A percentile compares a stretch with the other conserved stretches of the same genome.
These are phyloP conservation scores for Chiridota heheva DNA, from an alignment of 35 echinoderm and acorn worm species.

Conservation along the genomic window DNA sequence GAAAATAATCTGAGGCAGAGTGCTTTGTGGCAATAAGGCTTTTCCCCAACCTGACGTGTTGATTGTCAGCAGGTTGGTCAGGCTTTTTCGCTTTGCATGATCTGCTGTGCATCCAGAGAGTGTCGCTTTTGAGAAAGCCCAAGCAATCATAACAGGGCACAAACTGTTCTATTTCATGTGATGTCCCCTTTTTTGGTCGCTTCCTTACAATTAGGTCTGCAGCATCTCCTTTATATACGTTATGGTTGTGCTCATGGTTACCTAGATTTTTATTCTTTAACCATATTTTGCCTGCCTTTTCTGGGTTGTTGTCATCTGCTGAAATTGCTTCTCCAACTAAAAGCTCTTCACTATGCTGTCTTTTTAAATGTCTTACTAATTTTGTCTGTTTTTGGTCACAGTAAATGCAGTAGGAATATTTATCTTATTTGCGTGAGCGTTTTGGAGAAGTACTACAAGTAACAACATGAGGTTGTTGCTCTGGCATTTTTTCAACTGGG, in stretches of 20 bases:
- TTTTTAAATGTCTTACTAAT: conserved; percentile 18
- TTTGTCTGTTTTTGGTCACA: conserved; percentile 12
- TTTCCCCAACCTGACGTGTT: conserved; percentile 1
- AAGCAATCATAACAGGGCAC: conserved; percentile 18
- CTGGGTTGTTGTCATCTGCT: not conserved
- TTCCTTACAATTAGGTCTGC: conserved; percentile 4
- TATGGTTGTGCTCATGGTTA: conserved; percentile 38
- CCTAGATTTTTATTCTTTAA: conserved; percentile 31
- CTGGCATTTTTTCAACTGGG: no score
- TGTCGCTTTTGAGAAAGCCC: conserved; percentile 16
- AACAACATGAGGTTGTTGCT: no score
- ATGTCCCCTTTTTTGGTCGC: not conserved
- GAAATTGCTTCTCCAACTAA: conserved; percentile 29
- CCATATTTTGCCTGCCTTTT: conserved; percentile 5
- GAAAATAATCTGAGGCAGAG: conserved; percentile 2
- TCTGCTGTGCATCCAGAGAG: conserved; percentile 25
- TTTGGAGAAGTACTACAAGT: no score
- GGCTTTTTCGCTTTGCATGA: not conserved
- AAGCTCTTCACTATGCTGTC: conserved; percentile 16
- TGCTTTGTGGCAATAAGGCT: not conserved
- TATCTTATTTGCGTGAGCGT: no score
- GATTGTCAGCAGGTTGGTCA: not conserved
- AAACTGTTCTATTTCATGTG: not conserved
- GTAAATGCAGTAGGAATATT: conserved; percentile 33
- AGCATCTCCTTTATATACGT: conserved; percentile 23